phyloP scores from a whole-genome alignment of 2,888 invertebrate species.

The Lepidochitona cinerea region DNA sequence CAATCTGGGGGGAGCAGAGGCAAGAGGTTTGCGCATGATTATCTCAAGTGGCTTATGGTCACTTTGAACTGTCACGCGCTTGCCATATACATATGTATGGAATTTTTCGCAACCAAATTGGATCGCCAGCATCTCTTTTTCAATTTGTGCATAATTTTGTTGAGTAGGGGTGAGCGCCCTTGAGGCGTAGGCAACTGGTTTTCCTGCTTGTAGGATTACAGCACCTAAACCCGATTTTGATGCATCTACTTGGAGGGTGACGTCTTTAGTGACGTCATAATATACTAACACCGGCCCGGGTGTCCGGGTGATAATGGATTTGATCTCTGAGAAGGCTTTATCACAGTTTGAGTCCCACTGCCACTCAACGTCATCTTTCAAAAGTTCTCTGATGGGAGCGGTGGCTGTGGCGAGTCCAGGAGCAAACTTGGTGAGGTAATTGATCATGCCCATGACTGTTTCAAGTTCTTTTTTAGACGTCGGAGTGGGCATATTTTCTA shows the following conservation, averaged over 20 bases:
- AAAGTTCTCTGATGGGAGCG: conserved; percentile 3
- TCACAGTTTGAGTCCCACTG: conserved; percentile 6
- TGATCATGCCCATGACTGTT: too few relatives aligned
- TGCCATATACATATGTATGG: conserved; percentile 5
- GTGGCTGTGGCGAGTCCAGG: conserved; percentile 21
- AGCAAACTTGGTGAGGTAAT: conserved; percentile 27
- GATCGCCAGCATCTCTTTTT: conserved; percentile 15
- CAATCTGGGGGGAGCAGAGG: not conserved
- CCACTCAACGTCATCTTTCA: not conserved
- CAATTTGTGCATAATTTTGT: conserved; percentile 18
- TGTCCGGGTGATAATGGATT: not conserved
- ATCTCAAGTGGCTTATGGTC: conserved; percentile 18
- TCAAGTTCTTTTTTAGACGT: conserved; percentile 12
- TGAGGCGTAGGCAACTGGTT: conserved; percentile 14
- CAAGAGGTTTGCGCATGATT: conserved; percentile 17
- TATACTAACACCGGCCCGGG: conserved; percentile 6
- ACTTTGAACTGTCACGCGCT: conserved; percentile 7
- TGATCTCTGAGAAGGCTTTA: conserved; percentile 1
- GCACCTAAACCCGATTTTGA: conserved; percentile 17
- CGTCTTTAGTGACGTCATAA: conserved; percentile 12
- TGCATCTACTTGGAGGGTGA: conserved; percentile 6
- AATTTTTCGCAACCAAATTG: not conserved
- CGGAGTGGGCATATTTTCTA: not conserved
- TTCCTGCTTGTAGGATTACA: conserved; percentile 14
- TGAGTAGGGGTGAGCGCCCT: conserved; percentile 8